A percentile compares a stretch with the other conserved stretches of the same genome.
phyloP scores from a whole-genome alignment of 2,888 invertebrate genomes.

The Cataglyphis livida region DNA sequence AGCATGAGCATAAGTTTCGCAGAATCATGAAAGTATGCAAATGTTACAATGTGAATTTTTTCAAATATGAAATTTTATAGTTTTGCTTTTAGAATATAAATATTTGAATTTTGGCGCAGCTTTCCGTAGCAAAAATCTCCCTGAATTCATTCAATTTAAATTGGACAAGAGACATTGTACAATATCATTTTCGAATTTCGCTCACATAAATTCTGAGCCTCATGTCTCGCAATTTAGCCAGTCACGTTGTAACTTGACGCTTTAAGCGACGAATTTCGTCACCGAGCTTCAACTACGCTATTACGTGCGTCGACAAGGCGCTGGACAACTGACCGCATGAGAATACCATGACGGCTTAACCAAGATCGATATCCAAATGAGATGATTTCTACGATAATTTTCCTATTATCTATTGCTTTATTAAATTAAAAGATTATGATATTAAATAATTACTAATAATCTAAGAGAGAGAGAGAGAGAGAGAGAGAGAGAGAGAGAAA shows the following conservation, averaged over 20 bases:
- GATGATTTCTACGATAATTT: not conserved
- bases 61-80: not conserved
- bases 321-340: conserved; percentile 3
- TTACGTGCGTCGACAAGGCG: not conserved
- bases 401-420: not conserved
- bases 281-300: conserved; percentile 10
- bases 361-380: not conserved
- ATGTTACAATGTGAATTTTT: conserved; percentile 2
- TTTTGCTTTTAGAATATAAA: not conserved
- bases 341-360: conserved; percentile 9
- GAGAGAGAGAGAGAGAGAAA: no score
- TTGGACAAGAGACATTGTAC: conserved; percentile 53
- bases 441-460: not conserved
- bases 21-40: not conserved
- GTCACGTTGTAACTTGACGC: conserved; percentile 55
- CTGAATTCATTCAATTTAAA: conserved; percentile 49
- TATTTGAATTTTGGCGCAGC: not conserved
- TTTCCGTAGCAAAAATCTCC: not conserved
- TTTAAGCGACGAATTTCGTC: conserved; percentile 60
- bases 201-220: conserved; percentile 62
- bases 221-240: conserved; percentile 6
- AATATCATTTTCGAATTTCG: conserved; percentile 36
- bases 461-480: not conserved
- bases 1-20: not conserved
- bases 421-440: not conserved